phyloP scores from a whole-genome alignment of 2,888 invertebrate genomes.

The Apocheima hispidaria region DNA sequence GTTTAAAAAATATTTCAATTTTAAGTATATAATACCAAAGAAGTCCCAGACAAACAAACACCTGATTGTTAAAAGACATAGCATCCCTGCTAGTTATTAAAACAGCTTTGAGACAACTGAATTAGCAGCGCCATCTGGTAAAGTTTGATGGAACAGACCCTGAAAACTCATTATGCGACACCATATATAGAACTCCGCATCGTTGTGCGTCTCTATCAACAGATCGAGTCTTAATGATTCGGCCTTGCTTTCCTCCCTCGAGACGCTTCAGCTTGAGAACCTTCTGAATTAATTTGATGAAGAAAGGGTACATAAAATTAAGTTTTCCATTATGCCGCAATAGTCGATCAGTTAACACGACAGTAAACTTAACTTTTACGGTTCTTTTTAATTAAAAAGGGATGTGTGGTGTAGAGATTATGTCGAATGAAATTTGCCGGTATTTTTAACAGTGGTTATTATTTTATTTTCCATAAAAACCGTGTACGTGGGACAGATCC shows the following conservation, averaged over 20 bases:
- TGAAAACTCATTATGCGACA: neutral
- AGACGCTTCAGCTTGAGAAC: slow-evolving; percentile 10
- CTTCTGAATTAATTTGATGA: slow-evolving; percentile 30
- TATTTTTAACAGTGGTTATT: too few relatives aligned
- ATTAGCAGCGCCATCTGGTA: too few relatives aligned
- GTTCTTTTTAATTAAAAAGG: slow-evolving; percentile 41
- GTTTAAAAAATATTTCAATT: too few relatives aligned
- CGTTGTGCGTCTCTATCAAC: neutral
- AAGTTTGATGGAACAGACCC: too few relatives aligned
- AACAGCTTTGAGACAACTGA: too few relatives aligned
- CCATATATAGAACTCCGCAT: neutral
- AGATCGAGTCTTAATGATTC: neutral
- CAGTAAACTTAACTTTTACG: slow-evolving; percentile 39
- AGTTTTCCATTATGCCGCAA: slow-evolving; percentile 35
- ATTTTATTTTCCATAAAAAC: too few relatives aligned
- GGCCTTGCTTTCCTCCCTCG: neutral
- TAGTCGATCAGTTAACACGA: slow-evolving; percentile 44
- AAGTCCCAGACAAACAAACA: too few relatives aligned
- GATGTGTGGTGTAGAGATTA: neutral
- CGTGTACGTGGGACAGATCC: too few relatives aligned
- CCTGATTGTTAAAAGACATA: too few relatives aligned
- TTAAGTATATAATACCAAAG: too few relatives aligned
- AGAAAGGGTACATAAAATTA: slow-evolving; percentile 32
- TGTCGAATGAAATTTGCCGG: neutral
- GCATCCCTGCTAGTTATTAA: too few relatives aligned